phyloP scores from a whole-genome alignment of 92 coral and sea anemone species.

The Siderastrea radians region DNA sequence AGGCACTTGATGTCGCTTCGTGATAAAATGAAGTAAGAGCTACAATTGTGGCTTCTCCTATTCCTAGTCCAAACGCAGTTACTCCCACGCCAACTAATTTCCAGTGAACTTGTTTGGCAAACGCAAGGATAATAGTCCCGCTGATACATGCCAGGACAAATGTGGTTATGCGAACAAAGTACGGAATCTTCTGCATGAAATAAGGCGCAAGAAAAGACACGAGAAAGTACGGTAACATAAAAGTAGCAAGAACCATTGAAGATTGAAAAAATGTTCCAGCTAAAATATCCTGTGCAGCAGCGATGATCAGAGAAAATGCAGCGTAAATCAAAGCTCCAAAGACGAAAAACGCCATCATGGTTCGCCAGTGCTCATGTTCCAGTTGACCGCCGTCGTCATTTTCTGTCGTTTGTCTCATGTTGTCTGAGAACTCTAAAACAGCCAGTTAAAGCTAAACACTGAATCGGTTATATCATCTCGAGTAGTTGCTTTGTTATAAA shows the following conservation, averaged over 20 bases:
- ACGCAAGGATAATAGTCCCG: slow-evolving; percentile 64
- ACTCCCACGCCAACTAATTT: slow-evolving; percentile 79
- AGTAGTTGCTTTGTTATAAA: no score
- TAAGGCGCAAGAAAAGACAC: slow-evolving; percentile 75
- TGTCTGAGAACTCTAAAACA: no score
- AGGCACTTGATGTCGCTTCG: slow-evolving; percentile 59
- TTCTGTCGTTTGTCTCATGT: no score
- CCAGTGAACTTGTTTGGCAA: slow-evolving; percentile 73
- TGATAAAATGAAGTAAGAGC: slow-evolving; percentile 79
- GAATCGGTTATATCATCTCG: no score
- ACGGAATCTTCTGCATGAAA: slow-evolving; percentile 77
- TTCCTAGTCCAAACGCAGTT: slow-evolving; percentile 70
- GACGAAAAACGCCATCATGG: slow-evolving; percentile 73
- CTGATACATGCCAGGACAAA: slow-evolving; percentile 48
- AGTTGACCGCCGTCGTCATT: no score
- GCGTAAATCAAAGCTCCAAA: slow-evolving; percentile 47
- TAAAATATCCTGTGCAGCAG: slow-evolving; percentile 82
- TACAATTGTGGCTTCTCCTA: slow-evolving; percentile 77
- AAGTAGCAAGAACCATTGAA: slow-evolving; percentile 70
- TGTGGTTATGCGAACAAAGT: slow-evolving; percentile 59
- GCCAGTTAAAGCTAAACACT: no score
- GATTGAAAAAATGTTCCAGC: slow-evolving; percentile 82
- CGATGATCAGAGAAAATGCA: slow-evolving; percentile 42
- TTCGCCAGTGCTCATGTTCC: slow-evolving; percentile 59
- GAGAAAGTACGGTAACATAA: slow-evolving; percentile 61